Percentiles rank a stretch among this genome's conserved stretches.
Evolutionary conservation across 2,797 vertebrate species (phyloP).

Genomic region (Pogoniulus pusillus): DNA sequence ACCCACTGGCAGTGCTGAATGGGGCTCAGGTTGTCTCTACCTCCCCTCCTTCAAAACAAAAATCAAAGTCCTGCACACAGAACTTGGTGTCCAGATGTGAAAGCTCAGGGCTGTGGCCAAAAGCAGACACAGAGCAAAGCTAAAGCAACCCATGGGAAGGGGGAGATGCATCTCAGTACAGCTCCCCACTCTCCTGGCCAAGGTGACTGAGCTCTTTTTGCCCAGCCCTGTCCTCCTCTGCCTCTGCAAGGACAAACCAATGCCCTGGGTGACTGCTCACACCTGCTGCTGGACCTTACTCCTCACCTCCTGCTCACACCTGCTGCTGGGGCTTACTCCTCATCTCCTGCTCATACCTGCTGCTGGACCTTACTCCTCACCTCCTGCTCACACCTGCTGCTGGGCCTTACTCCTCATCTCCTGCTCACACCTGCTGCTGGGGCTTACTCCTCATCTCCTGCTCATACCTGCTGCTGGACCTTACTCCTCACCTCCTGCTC

Average conservation of each 20-base stretch:
- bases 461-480: no score
- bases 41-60: no score
- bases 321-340: no score
- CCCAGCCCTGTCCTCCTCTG: neutral
- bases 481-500: no score
- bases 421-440: no score
- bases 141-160: neutral
- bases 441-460: no score
- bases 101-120: neutral
- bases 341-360: no score
- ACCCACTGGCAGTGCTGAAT: fast-evolving
- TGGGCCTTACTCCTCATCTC: no score
- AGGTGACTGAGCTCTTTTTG: fast-evolving
- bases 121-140: neutral
- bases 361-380: no score
- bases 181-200: no score
- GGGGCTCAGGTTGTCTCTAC: neutral
- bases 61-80: neutral
- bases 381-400: no score
- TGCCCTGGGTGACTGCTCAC: neutral
- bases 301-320: neutral
- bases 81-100: neutral
- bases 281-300: neutral
- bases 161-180: fast-evolving
- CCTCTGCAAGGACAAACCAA: neutral